Base-by-base conservation (phyloP, 2,888 invertebrate genomes). In the Incurvaria masculella region DNA sequence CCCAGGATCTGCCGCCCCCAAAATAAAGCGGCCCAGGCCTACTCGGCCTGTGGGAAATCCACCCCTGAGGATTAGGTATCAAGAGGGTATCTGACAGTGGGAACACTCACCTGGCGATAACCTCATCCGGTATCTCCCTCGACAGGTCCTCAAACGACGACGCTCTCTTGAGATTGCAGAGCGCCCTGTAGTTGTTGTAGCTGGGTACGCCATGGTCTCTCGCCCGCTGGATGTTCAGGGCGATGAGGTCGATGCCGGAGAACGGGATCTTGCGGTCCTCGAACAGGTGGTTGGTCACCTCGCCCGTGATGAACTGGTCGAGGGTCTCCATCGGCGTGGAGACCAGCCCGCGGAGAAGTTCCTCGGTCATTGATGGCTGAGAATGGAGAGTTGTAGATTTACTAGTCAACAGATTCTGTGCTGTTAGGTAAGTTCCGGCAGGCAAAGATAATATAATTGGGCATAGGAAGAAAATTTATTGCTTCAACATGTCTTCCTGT, bases 231-330 rank as follows among this genome's bases (percentile, higher is more conserved):
- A 97, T 81, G 61, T 97, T 97, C 18, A 97, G 75, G 0, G 96
- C 89, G n/a, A 95, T 86, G 46, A 97, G 78, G 72, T 97, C 97
- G 50, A 97, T 80, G 8, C 97, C 97, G 0, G 95, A 95, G 71
- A 94, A 94, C 1, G 94, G 94, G 54, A 91, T 88, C 53, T 87
- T 86, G 16, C 88, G 82, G 62, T 94, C 91, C 68, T 97, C 96
- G 65, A 97, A 97, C 48, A 97, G 75, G 69, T 97, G 97, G 70
- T 97, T 95, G 8, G 94, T 94, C 1, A 95, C 93, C 79, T 95
- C 95, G 0, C 93, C 93, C 1, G 95, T 94, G 57, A 95, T 91
- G 65, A 95, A 94, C 66, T 94, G 94, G 72, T 95, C 95, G 45
- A 95, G 72, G 1, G 91, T 91, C 69, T 95, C 95, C 91, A 95